Evolutionary conservation across 2,888 invertebrate species (phyloP), one percentile per base, ranked within the genome.

Genomic region (Macrophya alboannulata): DNA sequence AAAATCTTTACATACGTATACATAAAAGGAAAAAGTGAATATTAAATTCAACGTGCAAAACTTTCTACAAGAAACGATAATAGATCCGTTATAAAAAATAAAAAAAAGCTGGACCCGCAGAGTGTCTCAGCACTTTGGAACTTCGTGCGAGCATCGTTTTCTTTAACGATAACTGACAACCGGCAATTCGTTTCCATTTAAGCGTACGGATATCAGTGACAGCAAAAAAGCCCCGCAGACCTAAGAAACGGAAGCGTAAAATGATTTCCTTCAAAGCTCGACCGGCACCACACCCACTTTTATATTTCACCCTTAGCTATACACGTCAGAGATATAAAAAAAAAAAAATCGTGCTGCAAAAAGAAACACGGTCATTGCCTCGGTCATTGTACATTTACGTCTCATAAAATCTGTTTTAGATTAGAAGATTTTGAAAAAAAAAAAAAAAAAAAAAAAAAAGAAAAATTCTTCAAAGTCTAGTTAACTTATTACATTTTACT

Each of bases 181-280:
- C 25, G 74, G 45, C 48, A 74, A 74, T 74, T 74, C 45, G 74
- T 74, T 74, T 74, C 45, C 74, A 74, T 74, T 74, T 25, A 55
- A n/a, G 21, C 1, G 21, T 21, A 12, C 43, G 45, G 25, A 74
- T 74, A 74, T 74, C 45, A 74, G 74, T 48, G 74, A 74, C 74
- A 45, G 74, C 45, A 45, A 9, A 74, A 48, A 74, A 25, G 31
- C 31, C 25, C 8, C 5, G n/a, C 74, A 45, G 45, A 74, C 15
- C 45, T 74, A 74, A 74, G 74, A 43, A 74, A 45, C 74, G 72
- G 72, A 72, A 43, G 9, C 74, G 4, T 74, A 3, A 15, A 74
- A 74, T 74, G 74, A 25, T 74, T 74, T 74, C 21, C 74, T 74
- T 74, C 43, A 48, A 45, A 74, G 74, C 43, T 48, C 21, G 10